These are phyloP conservation scores for Acropora tenuis DNA, from an alignment of 64 coral and sea anemone genomes.

Conservation along the genomic window DNA sequence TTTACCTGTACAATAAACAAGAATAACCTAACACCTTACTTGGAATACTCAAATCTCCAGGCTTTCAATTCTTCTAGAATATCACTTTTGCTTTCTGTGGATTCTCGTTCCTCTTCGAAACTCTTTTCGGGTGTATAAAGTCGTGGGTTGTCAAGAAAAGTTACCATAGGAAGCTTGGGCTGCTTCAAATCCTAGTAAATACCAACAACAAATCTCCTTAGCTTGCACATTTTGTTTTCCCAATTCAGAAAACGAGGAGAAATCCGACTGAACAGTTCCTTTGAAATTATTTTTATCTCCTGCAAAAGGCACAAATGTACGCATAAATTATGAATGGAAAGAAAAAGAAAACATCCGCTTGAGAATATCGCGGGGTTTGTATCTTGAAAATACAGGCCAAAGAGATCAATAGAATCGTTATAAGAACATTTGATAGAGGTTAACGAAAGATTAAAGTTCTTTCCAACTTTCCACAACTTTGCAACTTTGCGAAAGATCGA, in stretches of 20 bases:
- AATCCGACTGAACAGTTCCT: not conserved
- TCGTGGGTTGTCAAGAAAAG: slow-evolving; percentile 28
- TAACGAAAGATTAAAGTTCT: too few species aligned
- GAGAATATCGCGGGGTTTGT: too few species aligned
- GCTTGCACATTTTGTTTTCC: too few species aligned
- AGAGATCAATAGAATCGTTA: too few species aligned
- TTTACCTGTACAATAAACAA: too few species aligned
- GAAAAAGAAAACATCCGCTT: too few species aligned
- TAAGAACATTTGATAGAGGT: too few species aligned
- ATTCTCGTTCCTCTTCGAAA: slow-evolving; percentile 20
- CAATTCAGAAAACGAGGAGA: not conserved
- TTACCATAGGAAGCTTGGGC: slow-evolving; percentile 2
- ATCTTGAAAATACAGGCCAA: too few species aligned
- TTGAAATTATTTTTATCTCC: not conserved
- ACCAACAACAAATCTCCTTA: not conserved
- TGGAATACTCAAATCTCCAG: slow-evolving; percentile 76
- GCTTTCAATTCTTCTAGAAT: slow-evolving; percentile 75
- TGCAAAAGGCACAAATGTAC: too few species aligned
- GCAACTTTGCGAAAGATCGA: too few species aligned
- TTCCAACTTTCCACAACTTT: too few species aligned
- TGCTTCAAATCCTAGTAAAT: slow-evolving; percentile 22
- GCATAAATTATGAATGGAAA: too few species aligned
- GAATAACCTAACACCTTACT: slow-evolving; percentile 26
- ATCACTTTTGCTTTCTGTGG: slow-evolving; percentile 37
- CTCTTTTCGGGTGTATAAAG: slow-evolving; percentile 61